A percentile compares a stretch with the other conserved stretches of the same genome.
These are phyloP conservation scores for Astur gentilis DNA, from an alignment of 2,113 vertebrate species.

Conservation along the genomic window DNA sequence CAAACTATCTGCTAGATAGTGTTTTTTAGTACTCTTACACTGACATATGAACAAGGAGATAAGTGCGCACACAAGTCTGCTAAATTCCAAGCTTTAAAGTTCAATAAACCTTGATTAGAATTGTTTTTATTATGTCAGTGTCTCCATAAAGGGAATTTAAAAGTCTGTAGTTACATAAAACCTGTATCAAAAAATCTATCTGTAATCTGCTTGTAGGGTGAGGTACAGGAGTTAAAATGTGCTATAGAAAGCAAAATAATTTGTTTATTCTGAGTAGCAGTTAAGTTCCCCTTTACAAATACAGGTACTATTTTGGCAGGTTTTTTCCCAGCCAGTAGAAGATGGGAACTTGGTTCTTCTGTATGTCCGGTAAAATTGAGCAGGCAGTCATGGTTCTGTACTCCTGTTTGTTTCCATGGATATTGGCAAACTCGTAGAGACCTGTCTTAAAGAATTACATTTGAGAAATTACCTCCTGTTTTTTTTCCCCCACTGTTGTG, in stretches of 20 bases:
- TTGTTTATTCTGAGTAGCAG: not conserved
- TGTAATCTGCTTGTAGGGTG: not conserved
- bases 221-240: not conserved
- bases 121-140: not conserved
- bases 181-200: not conserved
- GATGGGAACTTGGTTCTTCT: not conserved
- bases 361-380: not conserved
- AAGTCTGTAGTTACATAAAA: not conserved
- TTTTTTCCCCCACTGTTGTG: not conserved
- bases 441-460: not conserved
- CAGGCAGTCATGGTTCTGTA: not conserved
- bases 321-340: not conserved
- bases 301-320: not conserved
- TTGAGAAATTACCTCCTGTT: slow-evolving; percentile 10
- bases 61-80: fast-evolving
- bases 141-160: not conserved
- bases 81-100: not conserved
- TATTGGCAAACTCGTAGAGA: not conserved
- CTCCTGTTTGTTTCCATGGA: not conserved
- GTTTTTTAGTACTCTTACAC: not conserved
- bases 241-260: not conserved
- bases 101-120: not conserved
- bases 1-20: not conserved
- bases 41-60: not conserved
- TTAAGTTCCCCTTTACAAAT: not conserved